Base-by-base conservation (phyloP, 2,113 vertebrate species). In the Numenius arquata region DNA sequence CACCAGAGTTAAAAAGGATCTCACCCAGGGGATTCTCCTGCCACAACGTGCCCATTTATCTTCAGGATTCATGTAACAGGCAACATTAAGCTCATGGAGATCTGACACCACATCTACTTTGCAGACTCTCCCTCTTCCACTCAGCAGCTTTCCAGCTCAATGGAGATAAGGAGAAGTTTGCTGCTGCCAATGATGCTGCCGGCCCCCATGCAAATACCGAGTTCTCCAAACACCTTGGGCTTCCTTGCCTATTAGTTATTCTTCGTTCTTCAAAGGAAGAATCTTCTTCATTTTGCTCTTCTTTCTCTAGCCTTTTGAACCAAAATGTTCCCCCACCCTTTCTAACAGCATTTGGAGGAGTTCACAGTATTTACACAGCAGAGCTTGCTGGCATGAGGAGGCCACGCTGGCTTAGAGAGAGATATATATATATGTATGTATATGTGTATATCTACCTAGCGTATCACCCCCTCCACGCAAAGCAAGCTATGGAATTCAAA, bases 171-270 rank as follows among this genome's bases (percentile, higher is more conserved):
- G 30, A 87, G 63, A 84, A 53, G 20, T 40, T 43, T 76, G n/a
- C n/a, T 68, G n/a, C 48, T 75, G 52, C 20, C 43, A 41, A 3
- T 5, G 53, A 43, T 48, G n/a, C 26, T 47, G 41, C 32, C 1
- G 0, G 18, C 11, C 25, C 16, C 12, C 15, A 36, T 0, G 2
- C 30, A 47, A 71, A 85, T 48, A 18, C 6, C 8, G n/a, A 27
- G 6, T 15, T 83, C 40, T 50, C 36, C 30, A 63, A 74, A 14
- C 15, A 71, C 15, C 32, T 30, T 62, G 59, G 16, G 22, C 21
- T 76, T 92, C 63, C 27, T 72, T 90, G 58, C 13, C 55, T 59
- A 55, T 56, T 87, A 68, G 20, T 47, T 52, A 75, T 27, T 19
- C 34, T 76, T 72, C 1, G 2, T 47, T 53, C 36, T 90, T 68